These are phyloP conservation scores for Leucania comma DNA, from an alignment of 2,888 invertebrate genomes.

Conservation along the genomic window DNA sequence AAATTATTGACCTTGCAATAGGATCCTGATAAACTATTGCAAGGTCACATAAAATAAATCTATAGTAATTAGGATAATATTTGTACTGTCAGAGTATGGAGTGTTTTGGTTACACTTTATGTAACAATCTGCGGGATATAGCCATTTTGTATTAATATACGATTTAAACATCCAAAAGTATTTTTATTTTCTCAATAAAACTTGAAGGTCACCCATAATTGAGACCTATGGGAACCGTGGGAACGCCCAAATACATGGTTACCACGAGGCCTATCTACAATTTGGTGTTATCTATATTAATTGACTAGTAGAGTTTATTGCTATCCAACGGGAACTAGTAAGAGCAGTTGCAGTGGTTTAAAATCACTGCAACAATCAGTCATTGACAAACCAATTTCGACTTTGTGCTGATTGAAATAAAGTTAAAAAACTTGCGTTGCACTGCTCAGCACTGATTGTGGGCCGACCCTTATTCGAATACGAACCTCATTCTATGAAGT, in stretches of 20 bases:
- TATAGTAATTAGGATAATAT: conserved; percentile 10
- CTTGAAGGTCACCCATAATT: not conserved
- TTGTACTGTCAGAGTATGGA: not conserved
- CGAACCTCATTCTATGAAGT: not conserved
- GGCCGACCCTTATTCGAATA: not conserved
- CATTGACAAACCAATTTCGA: not conserved
- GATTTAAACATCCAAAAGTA: conserved; percentile 25
- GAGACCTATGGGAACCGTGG: not conserved
- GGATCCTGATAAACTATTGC: not conserved
- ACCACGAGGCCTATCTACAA: no score
- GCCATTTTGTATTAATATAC: conserved; percentile 63
- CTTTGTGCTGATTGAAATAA: not conserved
- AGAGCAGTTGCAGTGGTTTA: no score
- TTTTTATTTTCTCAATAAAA: conserved; percentile 24
- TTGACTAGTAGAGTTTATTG: no score
- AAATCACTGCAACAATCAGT: no score
- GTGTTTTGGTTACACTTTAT: conserved; percentile 36
- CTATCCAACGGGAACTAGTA: no score
- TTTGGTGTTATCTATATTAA: no score
- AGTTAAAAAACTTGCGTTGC: not conserved
- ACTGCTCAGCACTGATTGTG: not conserved
- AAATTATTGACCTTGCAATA: no score
- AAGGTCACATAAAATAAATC: conserved; percentile 12
- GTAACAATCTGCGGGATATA: conserved; percentile 52
- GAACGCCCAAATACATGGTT: no score